Base-by-base conservation (phyloP, 1,140 invertebrate genomes). In the Gryon sp. region DNA sequence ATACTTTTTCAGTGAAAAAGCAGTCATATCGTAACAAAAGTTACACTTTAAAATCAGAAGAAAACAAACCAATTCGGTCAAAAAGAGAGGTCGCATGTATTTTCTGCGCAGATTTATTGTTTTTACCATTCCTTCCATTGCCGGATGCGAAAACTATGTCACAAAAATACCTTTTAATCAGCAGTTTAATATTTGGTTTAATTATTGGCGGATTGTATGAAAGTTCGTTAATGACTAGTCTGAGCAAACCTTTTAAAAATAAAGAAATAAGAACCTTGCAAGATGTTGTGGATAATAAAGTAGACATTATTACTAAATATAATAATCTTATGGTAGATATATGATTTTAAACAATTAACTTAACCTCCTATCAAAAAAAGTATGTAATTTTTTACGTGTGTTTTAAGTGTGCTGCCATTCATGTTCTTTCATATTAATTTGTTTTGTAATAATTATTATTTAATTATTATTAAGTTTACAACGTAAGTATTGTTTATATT, bases 281-380 rank as follows among this genome's bases (percentile, higher is more conserved):
- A 5, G 70, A 83, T 4, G 68, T 85, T 9, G 32, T 65, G 0
- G n/a, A 75, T 4, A 55, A 78, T 0, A 80, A 80, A n/a, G n/a
- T 77, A 0, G 43, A 53, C 0, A 55, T 85, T 9, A 16, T 81
- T 20, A 83, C 83, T 0, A 85, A 79, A 16, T 85, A 84, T 18
- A n/a, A 41, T 1, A 83, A 84, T 19, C 1, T 85, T 9, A 78
- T 72, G 38, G 34, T 55, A 19, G 62, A 60, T n/a, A n/a, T n/a
- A n/a, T n/a, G n/a, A n/a, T n/a, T n/a, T n/a, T n/a, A n/a, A n/a
- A n/a, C n/a, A n/a, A n/a, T n/a, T n/a, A n/a, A n/a, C n/a, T n/a
- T n/a, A n/a, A n/a, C n/a, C n/a, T n/a, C n/a, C n/a, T n/a, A n/a
- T n/a, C n/a, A n/a, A n/a, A n/a, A n/a, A n/a, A n/a, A n/a, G n/a